A percentile compares a stretch with the other conserved stretches of the same genome.
Conservation (phyloP, 2,113 vertebrate genomes). For the Talpa occidentalis region DNA sequence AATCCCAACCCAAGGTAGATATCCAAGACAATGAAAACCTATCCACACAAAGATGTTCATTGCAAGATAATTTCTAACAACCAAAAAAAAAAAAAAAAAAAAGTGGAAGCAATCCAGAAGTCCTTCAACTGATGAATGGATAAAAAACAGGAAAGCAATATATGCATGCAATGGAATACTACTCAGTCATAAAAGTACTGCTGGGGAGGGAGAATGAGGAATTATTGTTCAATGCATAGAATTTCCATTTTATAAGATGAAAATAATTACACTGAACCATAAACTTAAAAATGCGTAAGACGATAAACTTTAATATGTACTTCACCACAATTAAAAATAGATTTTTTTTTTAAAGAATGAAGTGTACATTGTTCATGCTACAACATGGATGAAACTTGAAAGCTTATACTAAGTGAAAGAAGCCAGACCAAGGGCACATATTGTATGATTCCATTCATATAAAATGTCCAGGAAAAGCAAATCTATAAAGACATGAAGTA, state of each 20-base stretch:
- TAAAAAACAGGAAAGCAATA: not conserved
- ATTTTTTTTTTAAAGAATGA: not conserved
- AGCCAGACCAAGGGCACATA: not conserved
- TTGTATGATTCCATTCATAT: not conserved
- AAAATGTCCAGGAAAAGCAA: not conserved
- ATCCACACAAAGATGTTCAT: not conserved
- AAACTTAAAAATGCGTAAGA: not conserved
- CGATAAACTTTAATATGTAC: not conserved
- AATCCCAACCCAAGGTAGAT: not conserved
- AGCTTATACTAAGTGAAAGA: not conserved
- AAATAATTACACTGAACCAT: not conserved
- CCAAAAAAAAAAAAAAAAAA: not conserved
- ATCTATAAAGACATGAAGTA: not conserved
- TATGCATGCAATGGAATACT: not conserved
- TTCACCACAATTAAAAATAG: conserved; percentile 5
- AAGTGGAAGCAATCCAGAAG: not conserved
- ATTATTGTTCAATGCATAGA: not conserved
- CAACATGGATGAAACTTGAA: not conserved
- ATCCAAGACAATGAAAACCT: not conserved
- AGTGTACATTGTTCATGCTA: not conserved
- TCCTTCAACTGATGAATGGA: not conserved
- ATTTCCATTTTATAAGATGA: not conserved
- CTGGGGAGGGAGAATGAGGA: not conserved
- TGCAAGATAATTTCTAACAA: not conserved
- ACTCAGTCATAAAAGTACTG: not conserved